Percentiles rank a stretch among this genome's conserved stretches.
These are phyloP conservation scores for Himantopus leucocephalus DNA, from an alignment of 2,113 vertebrate genomes.

Conservation along the genomic window DNA sequence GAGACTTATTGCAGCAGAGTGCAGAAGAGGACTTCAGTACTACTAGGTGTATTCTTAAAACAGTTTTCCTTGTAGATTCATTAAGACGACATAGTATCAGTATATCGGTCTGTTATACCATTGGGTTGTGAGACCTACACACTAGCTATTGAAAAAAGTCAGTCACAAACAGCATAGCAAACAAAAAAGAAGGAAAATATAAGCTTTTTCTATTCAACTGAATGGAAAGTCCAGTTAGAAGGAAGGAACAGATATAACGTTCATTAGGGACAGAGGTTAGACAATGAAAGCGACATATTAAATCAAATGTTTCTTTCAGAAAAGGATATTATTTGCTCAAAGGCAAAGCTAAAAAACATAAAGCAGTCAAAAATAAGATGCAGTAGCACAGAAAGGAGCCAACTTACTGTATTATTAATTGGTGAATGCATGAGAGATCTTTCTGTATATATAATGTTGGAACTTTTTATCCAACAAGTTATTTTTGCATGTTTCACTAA, in stretches of 20 bases:
- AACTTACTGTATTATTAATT: background rate
- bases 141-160: background rate
- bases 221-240: background rate
- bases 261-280: background rate
- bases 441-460: background rate
- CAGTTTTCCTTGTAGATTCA: background rate
- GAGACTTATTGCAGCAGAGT: background rate
- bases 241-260: background rate
- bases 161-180: background rate
- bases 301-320: background rate
- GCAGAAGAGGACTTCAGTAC: background rate
- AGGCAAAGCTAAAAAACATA: background rate
- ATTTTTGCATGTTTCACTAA: background rate
- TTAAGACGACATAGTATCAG: background rate
- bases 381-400: background rate
- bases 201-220: background rate
- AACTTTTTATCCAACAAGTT: background rate
- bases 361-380: background rate
- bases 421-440: background rate
- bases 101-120: background rate
- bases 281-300: background rate
- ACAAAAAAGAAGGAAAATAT: background rate
- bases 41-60: background rate
- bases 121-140: background rate
- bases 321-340: background rate